phyloP scores from a whole-genome alignment of 2,888 invertebrate genomes.

The Magallana nippona region DNA sequence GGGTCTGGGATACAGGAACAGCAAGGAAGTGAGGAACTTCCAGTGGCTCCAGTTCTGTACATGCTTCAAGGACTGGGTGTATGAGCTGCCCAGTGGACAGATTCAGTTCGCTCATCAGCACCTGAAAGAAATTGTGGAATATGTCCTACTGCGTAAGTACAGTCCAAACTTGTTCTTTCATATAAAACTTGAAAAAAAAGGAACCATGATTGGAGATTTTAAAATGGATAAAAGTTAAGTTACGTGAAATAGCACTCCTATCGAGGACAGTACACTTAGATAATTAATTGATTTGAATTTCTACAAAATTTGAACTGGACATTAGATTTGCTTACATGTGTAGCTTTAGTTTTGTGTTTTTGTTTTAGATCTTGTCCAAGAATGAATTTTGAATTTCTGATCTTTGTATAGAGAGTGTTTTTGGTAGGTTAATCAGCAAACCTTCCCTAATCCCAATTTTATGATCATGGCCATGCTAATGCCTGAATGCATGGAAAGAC shows the following conservation, averaged over 20 bases:
- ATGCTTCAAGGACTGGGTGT: constrained; percentile 66
- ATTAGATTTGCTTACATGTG: no score
- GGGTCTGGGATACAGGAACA: constrained; percentile 72
- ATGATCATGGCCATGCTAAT: constrained; percentile 8
- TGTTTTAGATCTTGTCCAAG: constrained; percentile 21
- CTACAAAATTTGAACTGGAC: no score
- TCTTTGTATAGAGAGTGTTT: constrained; percentile 7
- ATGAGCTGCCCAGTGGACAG: constrained; percentile 71
- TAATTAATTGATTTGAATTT: no score
- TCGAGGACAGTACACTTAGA: no score
- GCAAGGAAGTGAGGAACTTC: constrained; percentile 69
- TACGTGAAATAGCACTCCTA: background rate
- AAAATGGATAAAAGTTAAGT: background rate
- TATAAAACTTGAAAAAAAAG: background rate
- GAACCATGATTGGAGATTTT: background rate
- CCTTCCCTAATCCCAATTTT: background rate
- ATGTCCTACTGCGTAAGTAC: constrained; percentile 73
- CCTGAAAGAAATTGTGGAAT: constrained; percentile 70
- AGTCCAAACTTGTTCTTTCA: background rate
- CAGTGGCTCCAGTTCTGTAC: constrained; percentile 75
- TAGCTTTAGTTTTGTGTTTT: constrained; percentile 5
- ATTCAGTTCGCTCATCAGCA: constrained; percentile 74
- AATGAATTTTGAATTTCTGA: background rate
- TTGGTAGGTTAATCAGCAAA: constrained; percentile 8
- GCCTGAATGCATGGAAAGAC: background rate